phyloP scores from a whole-genome alignment of 2,888 invertebrate genomes.

The Hetaerina titia region DNA sequence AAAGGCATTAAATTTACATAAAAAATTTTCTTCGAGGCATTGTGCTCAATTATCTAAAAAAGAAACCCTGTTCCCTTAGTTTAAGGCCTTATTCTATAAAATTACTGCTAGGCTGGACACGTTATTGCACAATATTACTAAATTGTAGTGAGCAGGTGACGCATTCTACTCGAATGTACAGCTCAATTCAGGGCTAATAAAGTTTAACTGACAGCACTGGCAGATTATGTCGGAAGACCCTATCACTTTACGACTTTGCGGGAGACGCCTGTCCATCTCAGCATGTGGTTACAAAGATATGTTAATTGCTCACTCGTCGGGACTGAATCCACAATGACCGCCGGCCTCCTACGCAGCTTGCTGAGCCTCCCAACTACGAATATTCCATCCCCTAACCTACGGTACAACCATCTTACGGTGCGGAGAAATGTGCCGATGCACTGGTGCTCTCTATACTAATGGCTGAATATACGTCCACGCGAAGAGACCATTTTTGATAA shows the following conservation, averaged over 20 bases:
- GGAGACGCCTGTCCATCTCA: slow-evolving; percentile 55
- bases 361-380: background rate
- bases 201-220: background rate
- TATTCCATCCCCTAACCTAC: background rate
- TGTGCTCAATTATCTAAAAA: no score
- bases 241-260: slow-evolving; percentile 8
- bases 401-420: background rate
- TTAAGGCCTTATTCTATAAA: no score
- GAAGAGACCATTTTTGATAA: no score
- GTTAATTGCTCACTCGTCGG: slow-evolving; percentile 58
- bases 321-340: slow-evolving; percentile 8
- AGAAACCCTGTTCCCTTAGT: no score
- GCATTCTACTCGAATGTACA: background rate
- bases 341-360: background rate
- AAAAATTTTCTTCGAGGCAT: no score
- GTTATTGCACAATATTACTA: background rate
- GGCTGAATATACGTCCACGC: no score
- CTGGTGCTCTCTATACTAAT: background rate
- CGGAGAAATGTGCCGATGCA: background rate
- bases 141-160: background rate
- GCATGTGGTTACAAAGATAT: slow-evolving; percentile 26
- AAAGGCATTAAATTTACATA: no score
- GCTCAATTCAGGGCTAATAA: background rate
- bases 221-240: background rate
- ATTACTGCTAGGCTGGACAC: no score